Conservation (phyloP, 2,888 invertebrate genomes). For the Drosophila atripex region DNA sequence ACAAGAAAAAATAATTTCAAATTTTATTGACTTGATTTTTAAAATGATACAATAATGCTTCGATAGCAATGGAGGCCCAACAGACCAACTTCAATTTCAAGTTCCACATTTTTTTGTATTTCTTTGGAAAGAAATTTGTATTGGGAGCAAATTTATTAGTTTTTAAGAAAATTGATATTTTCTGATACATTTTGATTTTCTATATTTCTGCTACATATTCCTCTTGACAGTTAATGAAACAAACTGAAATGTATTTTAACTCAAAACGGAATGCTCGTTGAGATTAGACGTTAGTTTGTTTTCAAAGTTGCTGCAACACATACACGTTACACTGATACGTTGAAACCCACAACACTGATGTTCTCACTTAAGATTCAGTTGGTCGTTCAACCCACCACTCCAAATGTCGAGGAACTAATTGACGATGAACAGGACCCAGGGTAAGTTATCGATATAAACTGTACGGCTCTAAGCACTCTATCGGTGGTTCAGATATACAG, state of each 20-base stretch:
- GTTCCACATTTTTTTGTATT: too few species aligned
- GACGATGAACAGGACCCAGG: neutral
- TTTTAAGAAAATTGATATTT: neutral
- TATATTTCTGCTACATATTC: neutral
- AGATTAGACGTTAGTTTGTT: slow-evolving; percentile 1
- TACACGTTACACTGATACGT: neutral
- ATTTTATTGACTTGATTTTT: too few species aligned
- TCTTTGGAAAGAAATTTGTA: too few species aligned
- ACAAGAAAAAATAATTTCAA: too few species aligned
- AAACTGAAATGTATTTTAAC: neutral
- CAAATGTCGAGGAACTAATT: neutral
- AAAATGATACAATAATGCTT: too few species aligned
- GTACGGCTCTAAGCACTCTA: neutral
- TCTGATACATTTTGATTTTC: neutral
- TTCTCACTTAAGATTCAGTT: neutral
- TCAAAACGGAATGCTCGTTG: neutral
- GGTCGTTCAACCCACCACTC: neutral
- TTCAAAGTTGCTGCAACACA: slow-evolving; percentile 6
- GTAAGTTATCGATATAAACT: neutral
- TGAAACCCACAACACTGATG: neutral
- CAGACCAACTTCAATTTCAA: too few species aligned
- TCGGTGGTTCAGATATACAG: neutral
- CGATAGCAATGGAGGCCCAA: too few species aligned
- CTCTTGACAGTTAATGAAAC: neutral
- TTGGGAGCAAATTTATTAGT: too few species aligned